Evolutionary conservation across 2,113 vertebrate genomes (phyloP).

Genomic region (Centropristis striata): DNA sequence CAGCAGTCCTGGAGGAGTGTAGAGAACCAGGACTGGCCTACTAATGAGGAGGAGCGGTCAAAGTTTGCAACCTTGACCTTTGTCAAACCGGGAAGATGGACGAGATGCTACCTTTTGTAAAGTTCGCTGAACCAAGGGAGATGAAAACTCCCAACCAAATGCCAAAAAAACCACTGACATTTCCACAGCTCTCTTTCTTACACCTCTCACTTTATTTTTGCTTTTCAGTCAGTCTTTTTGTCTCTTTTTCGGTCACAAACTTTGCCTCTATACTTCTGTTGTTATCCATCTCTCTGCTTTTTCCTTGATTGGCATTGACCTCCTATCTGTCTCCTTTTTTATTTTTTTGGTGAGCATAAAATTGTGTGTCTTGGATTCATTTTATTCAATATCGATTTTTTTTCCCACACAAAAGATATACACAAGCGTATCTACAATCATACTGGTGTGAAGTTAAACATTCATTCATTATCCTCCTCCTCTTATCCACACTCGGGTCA

Average conservation of each 20-base stretch:
- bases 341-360: no score
- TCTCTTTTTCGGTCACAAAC: background rate
- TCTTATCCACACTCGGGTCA: no score
- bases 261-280: background rate
- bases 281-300: background rate
- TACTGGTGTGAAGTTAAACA: no score
- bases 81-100: constrained; percentile 18
- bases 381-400: no score
- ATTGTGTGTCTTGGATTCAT: no score
- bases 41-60: constrained; percentile 15
- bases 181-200: background rate
- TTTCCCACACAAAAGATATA: no score
- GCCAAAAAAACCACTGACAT: constrained; percentile 23
- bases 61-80: constrained; percentile 53
- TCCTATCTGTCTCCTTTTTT: background rate
- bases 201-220: background rate
- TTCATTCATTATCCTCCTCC: no score
- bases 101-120: constrained; percentile 8
- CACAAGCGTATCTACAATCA: no score
- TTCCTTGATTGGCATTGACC: background rate
- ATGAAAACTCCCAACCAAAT: constrained; percentile 3
- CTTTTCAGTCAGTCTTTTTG: background rate
- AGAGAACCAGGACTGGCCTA: background rate
- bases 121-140: constrained; percentile 17
- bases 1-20: background rate